Conservation (phyloP, 2,797 vertebrate species). For the Chanos chanos region DNA sequence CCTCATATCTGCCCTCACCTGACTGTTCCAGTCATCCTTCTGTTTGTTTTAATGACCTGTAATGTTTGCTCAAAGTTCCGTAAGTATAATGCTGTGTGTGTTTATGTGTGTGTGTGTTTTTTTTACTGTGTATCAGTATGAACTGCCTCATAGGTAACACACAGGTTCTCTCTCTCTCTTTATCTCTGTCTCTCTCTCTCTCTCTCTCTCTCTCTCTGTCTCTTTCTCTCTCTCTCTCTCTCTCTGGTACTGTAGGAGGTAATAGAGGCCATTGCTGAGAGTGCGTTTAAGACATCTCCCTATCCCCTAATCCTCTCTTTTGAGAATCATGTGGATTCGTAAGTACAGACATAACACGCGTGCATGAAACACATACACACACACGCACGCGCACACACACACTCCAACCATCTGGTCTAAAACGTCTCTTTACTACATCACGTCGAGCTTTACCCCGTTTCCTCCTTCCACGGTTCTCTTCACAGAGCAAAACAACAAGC, state of each 20-base stretch:
- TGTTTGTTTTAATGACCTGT: neutral
- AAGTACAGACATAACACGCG: conserved; percentile 56
- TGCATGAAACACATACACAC: neutral
- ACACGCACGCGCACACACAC: neutral
- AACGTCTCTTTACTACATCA: neutral
- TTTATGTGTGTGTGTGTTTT: neutral
- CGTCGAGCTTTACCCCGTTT: neutral
- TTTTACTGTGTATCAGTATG: neutral
- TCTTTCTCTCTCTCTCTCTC: neutral
- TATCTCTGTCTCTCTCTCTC: neutral
- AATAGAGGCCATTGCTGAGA: conserved; percentile 89
- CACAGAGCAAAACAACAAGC: conserved; percentile 85
- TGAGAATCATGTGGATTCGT: conserved; percentile 94
- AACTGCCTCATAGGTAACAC: neutral
- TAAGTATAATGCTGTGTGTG: neutral
- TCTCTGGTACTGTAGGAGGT: conserved; percentile 70
- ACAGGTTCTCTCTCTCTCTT: neutral
- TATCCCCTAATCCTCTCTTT: conserved; percentile 90
- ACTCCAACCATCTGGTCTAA: neutral
- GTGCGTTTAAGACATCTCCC: conserved; percentile 83
- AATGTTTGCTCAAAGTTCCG: neutral
- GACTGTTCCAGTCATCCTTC: too few relatives aligned
- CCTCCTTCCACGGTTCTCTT: neutral
- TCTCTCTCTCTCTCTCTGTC: neutral
- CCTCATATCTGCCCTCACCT: neutral